Evolutionary conservation across 2,113 vertebrate species (phyloP), one percentile per base, ranked within the genome.

Genomic region (Mixornis gularis): DNA sequence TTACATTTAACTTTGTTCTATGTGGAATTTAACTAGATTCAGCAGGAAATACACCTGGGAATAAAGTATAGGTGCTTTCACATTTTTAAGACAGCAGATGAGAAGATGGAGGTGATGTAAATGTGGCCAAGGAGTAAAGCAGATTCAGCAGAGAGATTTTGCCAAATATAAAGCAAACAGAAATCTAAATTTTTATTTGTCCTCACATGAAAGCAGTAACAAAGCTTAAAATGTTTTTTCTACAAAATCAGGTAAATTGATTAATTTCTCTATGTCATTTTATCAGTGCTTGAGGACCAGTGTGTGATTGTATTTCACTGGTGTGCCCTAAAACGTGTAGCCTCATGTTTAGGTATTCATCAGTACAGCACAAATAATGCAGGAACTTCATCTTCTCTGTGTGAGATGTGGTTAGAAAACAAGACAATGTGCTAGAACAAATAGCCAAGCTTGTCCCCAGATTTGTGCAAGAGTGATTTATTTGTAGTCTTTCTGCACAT

Each of bases 331-430:
- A 89, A 85, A 92, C 34, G 13, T 53, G 79, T 46, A 46, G 29
- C 63, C 74, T 79, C 51, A 10, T 6, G 7, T 60, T 62, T 77
- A 9, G 0, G 5, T 69, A n/a, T 82, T 79, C 74, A 85, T 89
- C 81, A 72, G 26, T 51, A 69, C 20, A 91, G 59, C 59, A 93
- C 70, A 76, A 88, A 92, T 69, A 89, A 82, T 38, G 51, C 66
- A 82, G 59, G 55, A 73, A 76, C 46, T 79, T 86, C 76, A 85
- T 85, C 78, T 92, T 85, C 46, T 89, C 80, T 19, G 3, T 48
- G 12, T 40, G 68, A 93, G 63, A 64, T 27, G 58, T 48, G 74
- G 70, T 55, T 95, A 91, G 86, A 79, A 95, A 91, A 87, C 59
- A 77, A 66, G 83, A 77, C 72, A 74, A 53, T 4, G 6, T 73